phyloP scores from a whole-genome alignment of 2,113 vertebrate genomes.

The Phalacrocorax pelagicus region DNA sequence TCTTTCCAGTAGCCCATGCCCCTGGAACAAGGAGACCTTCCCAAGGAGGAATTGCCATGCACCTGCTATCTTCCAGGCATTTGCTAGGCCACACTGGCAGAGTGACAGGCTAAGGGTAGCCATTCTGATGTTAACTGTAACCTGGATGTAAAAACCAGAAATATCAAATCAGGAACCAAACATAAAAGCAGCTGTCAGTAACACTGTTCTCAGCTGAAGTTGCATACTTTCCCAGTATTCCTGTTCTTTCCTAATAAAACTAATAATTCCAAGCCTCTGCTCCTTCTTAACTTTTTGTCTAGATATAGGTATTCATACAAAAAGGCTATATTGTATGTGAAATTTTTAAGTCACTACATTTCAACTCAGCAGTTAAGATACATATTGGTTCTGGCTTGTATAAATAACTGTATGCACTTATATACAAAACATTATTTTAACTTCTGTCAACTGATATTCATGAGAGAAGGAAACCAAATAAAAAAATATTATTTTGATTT shows the following conservation, averaged over 20 bases:
- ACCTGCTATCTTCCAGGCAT: neutral
- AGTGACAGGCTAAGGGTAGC: neutral
- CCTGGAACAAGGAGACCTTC: neutral
- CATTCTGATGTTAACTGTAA: neutral
- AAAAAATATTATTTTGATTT: neutral
- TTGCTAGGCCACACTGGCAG: neutral
- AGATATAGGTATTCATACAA: neutral
- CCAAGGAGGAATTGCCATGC: neutral
- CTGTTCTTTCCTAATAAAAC: neutral
- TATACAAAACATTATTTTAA: neutral
- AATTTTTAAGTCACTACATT: neutral
- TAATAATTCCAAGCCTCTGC: conserved; percentile 16
- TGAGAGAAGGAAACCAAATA: neutral
- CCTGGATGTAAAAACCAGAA: neutral
- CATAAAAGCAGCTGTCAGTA: neutral
- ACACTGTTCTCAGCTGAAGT: neutral
- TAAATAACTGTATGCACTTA: neutral
- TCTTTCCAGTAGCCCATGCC: neutral
- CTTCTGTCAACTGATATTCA: neutral
- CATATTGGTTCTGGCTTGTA: neutral
- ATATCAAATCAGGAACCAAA: neutral
- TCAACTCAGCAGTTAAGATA: neutral
- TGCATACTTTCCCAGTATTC: conserved; percentile 9
- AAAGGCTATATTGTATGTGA: neutral
- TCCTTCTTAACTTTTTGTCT: neutral